Percentiles rank a stretch among this genome's conserved stretches.
phyloP scores from a whole-genome alignment of 2,888 invertebrate species.

The Sphaerophoria rueppellii region DNA sequence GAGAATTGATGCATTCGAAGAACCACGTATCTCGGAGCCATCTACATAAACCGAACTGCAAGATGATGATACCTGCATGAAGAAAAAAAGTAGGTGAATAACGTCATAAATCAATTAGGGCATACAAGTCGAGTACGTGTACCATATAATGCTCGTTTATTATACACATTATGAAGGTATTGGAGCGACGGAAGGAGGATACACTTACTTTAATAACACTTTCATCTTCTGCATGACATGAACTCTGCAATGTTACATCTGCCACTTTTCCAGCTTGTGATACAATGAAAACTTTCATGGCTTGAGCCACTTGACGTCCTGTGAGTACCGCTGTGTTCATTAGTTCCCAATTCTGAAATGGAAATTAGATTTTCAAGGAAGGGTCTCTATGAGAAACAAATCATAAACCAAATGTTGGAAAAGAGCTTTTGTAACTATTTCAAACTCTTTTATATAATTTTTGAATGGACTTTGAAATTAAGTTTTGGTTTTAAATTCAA shows the following conservation, averaged over 20 bases:
- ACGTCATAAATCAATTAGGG: conserved; percentile 7
- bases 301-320: conserved; percentile 95
- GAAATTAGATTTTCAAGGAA: conserved; percentile 48
- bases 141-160: background rate
- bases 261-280: conserved; percentile 96
- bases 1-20: conserved; percentile 95
- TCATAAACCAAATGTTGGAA: no score
- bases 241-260: conserved; percentile 96
- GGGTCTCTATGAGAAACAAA: no score
- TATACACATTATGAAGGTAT: background rate
- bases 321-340: conserved; percentile 97
- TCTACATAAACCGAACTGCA: conserved; percentile 98
- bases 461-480: no score
- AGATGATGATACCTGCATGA: conserved; percentile 92
- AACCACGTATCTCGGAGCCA: conserved; percentile 96
- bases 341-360: conserved; percentile 94
- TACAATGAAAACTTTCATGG: conserved; percentile 97
- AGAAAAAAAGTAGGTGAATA: conserved; percentile 18
- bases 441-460: no score
- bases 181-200: background rate
- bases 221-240: conserved; percentile 97
- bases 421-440: no score
- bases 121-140: background rate
- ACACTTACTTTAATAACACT: conserved; percentile 94
- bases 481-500: no score